phyloP scores from a whole-genome alignment of 2,797 vertebrate genomes.

The Todus mexicanus region DNA sequence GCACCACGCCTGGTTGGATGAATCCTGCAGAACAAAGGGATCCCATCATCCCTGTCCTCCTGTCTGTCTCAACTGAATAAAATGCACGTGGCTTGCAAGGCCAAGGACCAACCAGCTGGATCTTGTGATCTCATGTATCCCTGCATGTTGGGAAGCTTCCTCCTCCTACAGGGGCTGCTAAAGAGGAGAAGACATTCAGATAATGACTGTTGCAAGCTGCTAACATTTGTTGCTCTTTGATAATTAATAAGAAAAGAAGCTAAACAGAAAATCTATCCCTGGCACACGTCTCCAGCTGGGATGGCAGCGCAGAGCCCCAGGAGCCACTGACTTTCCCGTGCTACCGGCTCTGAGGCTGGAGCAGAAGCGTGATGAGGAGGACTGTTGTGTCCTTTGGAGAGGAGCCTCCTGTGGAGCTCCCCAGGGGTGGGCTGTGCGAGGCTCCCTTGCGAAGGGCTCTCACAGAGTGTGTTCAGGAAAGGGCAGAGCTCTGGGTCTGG shows the following conservation, averaged over 20 bases:
- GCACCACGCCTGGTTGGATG: neutral
- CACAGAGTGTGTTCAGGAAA: neutral
- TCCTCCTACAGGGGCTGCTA: neutral
- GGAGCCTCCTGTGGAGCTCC: neutral
- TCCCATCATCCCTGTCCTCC: neutral
- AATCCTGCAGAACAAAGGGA: neutral
- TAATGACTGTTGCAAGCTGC: conserved; percentile 14
- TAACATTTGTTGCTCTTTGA: conserved; percentile 33
- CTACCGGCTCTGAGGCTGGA: neutral
- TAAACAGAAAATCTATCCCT: conserved; percentile 42
- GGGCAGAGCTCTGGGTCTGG: neutral
- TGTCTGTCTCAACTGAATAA: neutral
- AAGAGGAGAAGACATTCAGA: neutral
- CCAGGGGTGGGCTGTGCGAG: neutral
- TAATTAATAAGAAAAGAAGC: conserved; percentile 36
- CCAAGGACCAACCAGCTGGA: neutral
- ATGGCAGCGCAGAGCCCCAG: neutral
- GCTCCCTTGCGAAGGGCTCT: neutral
- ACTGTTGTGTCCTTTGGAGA: neutral
- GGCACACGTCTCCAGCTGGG: neutral
- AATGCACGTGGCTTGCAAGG: neutral
- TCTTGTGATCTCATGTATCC: neutral
- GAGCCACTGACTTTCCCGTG: neutral
- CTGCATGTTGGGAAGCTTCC: neutral
- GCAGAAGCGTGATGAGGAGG: neutral